phyloP scores from a whole-genome alignment of 2,113 vertebrate genomes.

The Cygnus buccinator region DNA sequence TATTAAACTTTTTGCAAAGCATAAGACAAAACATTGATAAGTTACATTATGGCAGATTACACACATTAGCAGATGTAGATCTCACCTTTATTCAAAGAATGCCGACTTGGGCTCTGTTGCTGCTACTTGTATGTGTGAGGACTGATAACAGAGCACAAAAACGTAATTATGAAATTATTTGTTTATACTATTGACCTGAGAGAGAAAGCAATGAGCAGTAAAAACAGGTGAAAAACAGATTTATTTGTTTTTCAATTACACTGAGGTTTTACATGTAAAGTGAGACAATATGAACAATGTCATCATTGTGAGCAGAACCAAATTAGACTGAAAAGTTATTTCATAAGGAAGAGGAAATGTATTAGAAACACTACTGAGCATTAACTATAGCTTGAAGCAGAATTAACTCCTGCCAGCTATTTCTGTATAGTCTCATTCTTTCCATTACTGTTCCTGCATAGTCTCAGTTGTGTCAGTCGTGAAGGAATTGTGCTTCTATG shows the following conservation, averaged over 20 bases:
- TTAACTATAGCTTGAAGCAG: neutral
- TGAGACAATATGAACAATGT: neutral
- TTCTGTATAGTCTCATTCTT: neutral
- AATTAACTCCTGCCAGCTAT: neutral
- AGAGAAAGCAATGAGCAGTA: neutral
- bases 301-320: neutral
- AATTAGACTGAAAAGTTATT: neutral
- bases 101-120: neutral
- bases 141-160: conserved; percentile 36
- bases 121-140: neutral
- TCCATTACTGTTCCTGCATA: neutral
- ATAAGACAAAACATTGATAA: neutral
- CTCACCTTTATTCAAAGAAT: neutral
- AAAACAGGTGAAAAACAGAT: neutral
- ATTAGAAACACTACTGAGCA: neutral
- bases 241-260: neutral
- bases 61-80: neutral
- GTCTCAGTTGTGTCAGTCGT: neutral
- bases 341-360: neutral
- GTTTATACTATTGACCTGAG: neutral
- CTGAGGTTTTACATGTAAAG: neutral
- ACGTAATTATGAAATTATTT: neutral
- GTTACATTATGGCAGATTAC: neutral
- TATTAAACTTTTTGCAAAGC: neutral
- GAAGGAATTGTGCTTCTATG: neutral